A percentile compares a stretch with the other conserved stretches of the same genome.
Conservation (phyloP, 2,888 invertebrate genomes). For the Tenthredo amoena region DNA sequence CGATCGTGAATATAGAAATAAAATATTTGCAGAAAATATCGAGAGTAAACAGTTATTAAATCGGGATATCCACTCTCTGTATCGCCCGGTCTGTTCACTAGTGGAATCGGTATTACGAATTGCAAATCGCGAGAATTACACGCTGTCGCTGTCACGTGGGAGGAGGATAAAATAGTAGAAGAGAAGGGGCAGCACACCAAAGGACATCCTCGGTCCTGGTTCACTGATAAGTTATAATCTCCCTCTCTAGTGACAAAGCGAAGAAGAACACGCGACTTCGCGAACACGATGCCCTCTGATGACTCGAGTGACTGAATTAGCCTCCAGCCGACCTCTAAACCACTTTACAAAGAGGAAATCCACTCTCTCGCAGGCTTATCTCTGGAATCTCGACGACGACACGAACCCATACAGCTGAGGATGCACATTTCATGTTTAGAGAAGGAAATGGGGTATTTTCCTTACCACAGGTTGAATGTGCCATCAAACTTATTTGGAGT, state of each 20-base stretch:
- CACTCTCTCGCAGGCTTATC: neutral
- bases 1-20: neutral
- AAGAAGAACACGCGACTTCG: neutral
- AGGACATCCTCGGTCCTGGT: slow-evolving; percentile 9
- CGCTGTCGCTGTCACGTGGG: slow-evolving; percentile 24
- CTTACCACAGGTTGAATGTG: neutral
- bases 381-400: neutral
- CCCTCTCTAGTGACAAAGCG: neutral
- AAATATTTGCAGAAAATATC: neutral
- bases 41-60: neutral
- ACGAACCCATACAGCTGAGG: neutral
- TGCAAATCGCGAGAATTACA: slow-evolving; percentile 29
- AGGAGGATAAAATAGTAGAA: neutral
- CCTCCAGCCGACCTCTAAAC: neutral
- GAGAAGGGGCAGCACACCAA: neutral
- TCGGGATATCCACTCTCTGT: neutral
- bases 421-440: neutral
- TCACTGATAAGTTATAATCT: neutral
- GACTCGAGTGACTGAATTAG: neutral
- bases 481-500: neutral
- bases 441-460: neutral
- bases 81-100: slow-evolving; percentile 24
- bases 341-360: neutral
- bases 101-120: slow-evolving; percentile 23
- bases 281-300: neutral